phyloP scores from a whole-genome alignment of 92 coral and sea anemone species.

The Paragorgia papillata region DNA sequence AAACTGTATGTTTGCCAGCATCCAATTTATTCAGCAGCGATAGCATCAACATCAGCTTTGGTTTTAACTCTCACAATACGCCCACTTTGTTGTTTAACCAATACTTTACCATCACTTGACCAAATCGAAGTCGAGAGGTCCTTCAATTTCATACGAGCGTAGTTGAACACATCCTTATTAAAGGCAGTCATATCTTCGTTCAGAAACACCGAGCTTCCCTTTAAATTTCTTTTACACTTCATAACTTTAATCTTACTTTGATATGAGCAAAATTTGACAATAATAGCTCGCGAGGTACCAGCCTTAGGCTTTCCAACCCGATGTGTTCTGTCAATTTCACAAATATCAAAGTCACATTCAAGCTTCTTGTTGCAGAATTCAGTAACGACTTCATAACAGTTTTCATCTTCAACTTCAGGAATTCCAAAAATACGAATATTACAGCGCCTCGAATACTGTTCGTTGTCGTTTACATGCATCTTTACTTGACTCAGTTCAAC shows the following conservation, averaged over 20 bases:
- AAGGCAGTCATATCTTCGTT: slow-evolving; percentile 30
- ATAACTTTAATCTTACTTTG: slow-evolving; percentile 4
- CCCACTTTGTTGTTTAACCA: too few species aligned
- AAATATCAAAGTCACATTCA: neutral
- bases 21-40: too few species aligned
- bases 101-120: too few species aligned
- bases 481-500: slow-evolving; percentile 9
- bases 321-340: slow-evolving; percentile 38
- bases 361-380: slow-evolving; percentile 31
- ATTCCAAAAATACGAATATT: slow-evolving; percentile 30
- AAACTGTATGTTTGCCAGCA: too few species aligned
- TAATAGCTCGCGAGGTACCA: neutral
- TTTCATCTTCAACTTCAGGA: slow-evolving; percentile 32
- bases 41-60: too few species aligned
- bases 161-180: too few species aligned
- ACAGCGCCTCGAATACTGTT: slow-evolving; percentile 48
- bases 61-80: too few species aligned
- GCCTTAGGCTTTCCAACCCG: slow-evolving; percentile 22
- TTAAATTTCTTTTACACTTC: slow-evolving; percentile 12
- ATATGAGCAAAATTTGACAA: slow-evolving; percentile 10
- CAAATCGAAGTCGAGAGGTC: too few species aligned
- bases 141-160: too few species aligned
- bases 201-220: slow-evolving; percentile 17
- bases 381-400: slow-evolving; percentile 20
- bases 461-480: slow-evolving; percentile 37